Evolutionary conservation across 2,113 vertebrate genomes (phyloP), one percentile per base, ranked within the genome.

Genomic region (Platichthys flesus): DNA sequence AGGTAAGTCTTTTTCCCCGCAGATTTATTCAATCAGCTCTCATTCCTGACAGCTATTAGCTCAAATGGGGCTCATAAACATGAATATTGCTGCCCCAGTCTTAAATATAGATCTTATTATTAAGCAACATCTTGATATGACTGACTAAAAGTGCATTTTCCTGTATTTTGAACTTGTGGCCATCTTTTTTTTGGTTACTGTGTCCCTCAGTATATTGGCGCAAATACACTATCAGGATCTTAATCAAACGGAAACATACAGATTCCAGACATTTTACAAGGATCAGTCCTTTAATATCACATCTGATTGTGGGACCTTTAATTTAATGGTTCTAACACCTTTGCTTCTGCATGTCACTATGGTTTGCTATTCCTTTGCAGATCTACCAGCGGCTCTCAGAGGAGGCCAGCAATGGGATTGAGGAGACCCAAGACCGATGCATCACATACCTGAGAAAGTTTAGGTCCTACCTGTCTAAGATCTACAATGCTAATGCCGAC

Each of bases 371-470:
- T 77, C 35, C 13, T 60, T 59, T n/a, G 16, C 85, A 99, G 98
- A 97, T 98, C 84, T 98, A 96, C 85, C 96, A 97, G 76, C 95
- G 97, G 62, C 95, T 97, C 76, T 96, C 97, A 66, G 97, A 98
- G 84, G 97, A 98, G 68, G 93, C 96, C 72, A 96, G 95, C 82
- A 97, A 93, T 87, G 91, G 95, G 0, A 94, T 98, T 90, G 95
- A 94, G 79, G 96, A 98, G 90, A 97, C 96, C 18, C 97, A 97
- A 62, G 97, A 97, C 73, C 92, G 96, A 47, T 97, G 93, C 76
- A 94, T 95, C 76, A 95, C 91, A n/a, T 95, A 90, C 16, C 92
- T 98, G 78, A 94, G 91, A 81, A 97, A 95, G 86, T 95, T 95
- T 77, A 96, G 90, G 62, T 93, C 93, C 51, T 96, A 97, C 80